These are phyloP conservation scores for Drosophila bipectinata DNA, from an alignment of 1,140 invertebrate species.

Conservation along the genomic window DNA sequence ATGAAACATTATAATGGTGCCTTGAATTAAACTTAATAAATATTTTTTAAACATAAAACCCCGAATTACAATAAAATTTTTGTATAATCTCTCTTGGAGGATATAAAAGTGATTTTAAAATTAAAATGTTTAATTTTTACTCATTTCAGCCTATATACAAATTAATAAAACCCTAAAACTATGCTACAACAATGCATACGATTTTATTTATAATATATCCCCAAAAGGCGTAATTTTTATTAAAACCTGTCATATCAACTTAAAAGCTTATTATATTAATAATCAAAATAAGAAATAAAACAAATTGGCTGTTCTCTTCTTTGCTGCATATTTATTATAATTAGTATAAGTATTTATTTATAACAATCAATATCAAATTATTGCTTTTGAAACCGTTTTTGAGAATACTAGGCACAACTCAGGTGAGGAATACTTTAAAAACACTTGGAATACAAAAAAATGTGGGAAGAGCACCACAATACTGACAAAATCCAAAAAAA, in stretches of 20 bases:
- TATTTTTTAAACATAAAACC: neutral
- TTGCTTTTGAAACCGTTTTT: conserved; percentile 66
- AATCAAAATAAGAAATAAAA: neutral
- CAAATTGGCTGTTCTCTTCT: conserved; percentile 54
- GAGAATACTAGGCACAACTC: conserved; percentile 61
- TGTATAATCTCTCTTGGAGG: too few relatives aligned
- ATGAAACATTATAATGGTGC: too few relatives aligned
- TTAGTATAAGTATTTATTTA: conserved; percentile 46
- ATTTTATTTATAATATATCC: too few relatives aligned
- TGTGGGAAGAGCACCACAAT: conserved; percentile 81
- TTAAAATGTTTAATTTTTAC: too few relatives aligned
- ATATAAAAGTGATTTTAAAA: too few relatives aligned
- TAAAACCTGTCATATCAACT: too few relatives aligned
- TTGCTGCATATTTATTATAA: conserved; percentile 65
- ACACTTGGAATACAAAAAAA: conserved; percentile 47
- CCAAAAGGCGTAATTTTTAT: too few relatives aligned
- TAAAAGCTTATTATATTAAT: too few relatives aligned
- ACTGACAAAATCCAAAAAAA: conserved; percentile 65
- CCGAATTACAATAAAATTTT: too few relatives aligned
- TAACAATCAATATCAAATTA: conserved; percentile 79
- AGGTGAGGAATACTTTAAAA: conserved; percentile 32
- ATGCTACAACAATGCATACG: neutral
- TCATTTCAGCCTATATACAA: too few relatives aligned
- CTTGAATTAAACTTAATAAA: too few relatives aligned
- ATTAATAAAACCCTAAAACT: neutral